Evolutionary conservation across 2,888 invertebrate species (phyloP).

Genomic region (Melanchra persicariae): DNA sequence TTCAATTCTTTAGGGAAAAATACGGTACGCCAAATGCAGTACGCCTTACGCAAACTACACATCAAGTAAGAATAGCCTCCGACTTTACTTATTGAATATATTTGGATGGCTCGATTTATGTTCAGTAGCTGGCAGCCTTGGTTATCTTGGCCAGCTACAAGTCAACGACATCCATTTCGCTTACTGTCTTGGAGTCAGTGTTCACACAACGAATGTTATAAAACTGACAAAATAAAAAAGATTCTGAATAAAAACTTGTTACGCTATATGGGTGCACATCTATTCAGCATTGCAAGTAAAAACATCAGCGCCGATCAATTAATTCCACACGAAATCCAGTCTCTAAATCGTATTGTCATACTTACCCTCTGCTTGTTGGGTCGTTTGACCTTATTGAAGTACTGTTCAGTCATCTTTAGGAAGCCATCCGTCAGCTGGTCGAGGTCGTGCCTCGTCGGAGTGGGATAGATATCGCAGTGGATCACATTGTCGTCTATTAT

Average conservation of each 20-base stretch:
- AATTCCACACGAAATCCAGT: constrained; percentile 34
- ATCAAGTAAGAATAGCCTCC: neutral
- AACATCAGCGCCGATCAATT: constrained; percentile 44
- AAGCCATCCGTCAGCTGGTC: constrained; percentile 94
- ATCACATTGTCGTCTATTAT: constrained; percentile 93
- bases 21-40: neutral
- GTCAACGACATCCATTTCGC: neutral
- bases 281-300: constrained; percentile 3
- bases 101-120: too few relatives aligned
- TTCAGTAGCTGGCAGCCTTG: neutral
- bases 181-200: neutral
- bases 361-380: constrained; percentile 95
- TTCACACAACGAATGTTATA: neutral
- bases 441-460: constrained; percentile 91
- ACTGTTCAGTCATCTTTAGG: constrained; percentile 95
- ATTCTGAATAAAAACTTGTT: neutral
- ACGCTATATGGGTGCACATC: neutral
- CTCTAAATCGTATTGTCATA: constrained; percentile 59
- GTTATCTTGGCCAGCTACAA: neutral
- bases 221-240: neutral
- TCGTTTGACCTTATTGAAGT: constrained; percentile 97
- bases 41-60: constrained; percentile 1
- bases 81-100: too few relatives aligned
- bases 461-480: constrained; percentile 96
- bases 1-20: neutral